These are phyloP conservation scores for Antheraea mylitta DNA, from an alignment of 1,140 invertebrate genomes.

Conservation along the genomic window DNA sequence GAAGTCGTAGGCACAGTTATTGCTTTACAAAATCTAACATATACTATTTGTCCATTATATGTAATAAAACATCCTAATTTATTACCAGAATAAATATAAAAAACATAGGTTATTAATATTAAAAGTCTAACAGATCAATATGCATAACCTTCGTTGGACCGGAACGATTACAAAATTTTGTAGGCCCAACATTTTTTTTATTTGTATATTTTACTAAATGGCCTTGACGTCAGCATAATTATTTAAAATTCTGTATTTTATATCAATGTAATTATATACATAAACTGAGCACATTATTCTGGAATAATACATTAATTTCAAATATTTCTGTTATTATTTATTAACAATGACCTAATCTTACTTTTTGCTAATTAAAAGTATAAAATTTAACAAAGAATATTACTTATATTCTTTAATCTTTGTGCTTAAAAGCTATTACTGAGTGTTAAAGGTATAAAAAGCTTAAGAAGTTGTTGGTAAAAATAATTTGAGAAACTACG, in stretches of 20 bases:
- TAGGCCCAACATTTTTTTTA: background rate
- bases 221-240: background rate
- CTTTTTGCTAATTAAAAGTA: too few species aligned
- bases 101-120: background rate
- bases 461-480: background rate
- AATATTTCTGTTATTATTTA: too few species aligned
- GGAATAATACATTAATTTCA: background rate
- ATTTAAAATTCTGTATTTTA: background rate
- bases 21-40: too few species aligned
- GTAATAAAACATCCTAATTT: too few species aligned
- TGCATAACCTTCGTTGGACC: background rate
- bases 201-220: background rate
- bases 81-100: too few species aligned
- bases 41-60: too few species aligned
- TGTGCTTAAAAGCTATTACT: background rate
- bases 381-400: background rate
- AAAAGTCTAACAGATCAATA: background rate
- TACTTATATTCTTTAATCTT: background rate
- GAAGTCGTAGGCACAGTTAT: too few species aligned
- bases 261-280: background rate
- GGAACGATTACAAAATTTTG: background rate
- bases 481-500: constrained; percentile 1
- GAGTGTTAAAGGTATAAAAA: background rate
- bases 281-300: background rate
- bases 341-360: too few species aligned